Conservation (phyloP, 2,113 vertebrate genomes). For the Saiga tatarica region DNA sequence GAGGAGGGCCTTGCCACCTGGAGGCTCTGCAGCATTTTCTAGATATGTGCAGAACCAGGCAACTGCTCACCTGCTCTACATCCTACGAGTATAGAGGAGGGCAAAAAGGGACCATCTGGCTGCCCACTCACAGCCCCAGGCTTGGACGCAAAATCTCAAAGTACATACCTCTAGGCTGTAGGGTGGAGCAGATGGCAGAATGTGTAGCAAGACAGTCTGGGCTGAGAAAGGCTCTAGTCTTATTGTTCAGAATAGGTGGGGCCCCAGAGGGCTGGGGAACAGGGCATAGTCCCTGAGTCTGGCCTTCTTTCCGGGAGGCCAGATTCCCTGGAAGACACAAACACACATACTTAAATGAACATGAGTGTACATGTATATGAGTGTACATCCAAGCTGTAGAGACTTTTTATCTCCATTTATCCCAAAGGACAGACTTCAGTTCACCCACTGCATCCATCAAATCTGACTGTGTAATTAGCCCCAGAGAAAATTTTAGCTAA, state of each 20-base stretch:
- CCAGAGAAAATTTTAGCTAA: background rate
- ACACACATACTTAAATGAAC: background rate
- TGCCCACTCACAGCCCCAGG: background rate
- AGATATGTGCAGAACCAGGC: background rate
- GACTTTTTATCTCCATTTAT: background rate
- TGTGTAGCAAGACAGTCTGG: background rate
- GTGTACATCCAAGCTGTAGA: background rate
- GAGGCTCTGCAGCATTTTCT: background rate
- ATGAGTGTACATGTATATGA: background rate
- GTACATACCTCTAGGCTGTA: background rate
- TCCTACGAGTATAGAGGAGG: background rate
- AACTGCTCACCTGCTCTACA: no score
- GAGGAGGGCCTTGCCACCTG: background rate
- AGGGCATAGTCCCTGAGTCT: background rate
- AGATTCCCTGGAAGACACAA: background rate
- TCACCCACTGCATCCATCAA: background rate
- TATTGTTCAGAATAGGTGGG: background rate
- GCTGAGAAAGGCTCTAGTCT: background rate
- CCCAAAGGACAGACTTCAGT: background rate
- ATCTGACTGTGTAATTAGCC: background rate
- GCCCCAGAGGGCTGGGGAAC: background rate
- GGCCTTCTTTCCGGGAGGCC: background rate
- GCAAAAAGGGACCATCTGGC: background rate
- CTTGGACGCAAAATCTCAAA: background rate
- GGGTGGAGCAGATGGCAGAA: background rate